A percentile compares a stretch with the other conserved stretches of the same genome.
Evolutionary conservation across 30 jellyfish, hydroid and myxozoan species (phyloP).

Genomic region (Morbakka virulenta): DNA sequence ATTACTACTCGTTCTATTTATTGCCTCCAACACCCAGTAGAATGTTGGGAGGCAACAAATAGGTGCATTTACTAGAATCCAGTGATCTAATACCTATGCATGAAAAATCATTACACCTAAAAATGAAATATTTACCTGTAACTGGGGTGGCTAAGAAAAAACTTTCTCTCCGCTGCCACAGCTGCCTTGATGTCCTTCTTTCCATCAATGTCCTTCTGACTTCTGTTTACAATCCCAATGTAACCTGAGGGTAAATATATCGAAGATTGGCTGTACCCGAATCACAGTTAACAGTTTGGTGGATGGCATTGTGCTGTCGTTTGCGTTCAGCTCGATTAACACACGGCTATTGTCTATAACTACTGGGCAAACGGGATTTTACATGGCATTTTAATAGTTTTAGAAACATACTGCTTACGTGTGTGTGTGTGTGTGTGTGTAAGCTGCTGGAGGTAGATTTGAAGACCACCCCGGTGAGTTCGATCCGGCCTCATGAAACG

Average conservation of each 20-base stretch:
- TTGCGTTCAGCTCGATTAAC: no score
- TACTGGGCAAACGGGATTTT: not conserved
- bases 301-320: no score
- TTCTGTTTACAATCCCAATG: constrained; percentile 91
- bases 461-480: no score
- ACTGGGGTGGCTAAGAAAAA: constrained; percentile 81
- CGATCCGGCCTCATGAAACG: no score
- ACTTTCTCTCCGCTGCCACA: constrained; percentile 91
- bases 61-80: not conserved
- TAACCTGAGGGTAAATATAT: constrained; percentile 66
- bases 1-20: no score
- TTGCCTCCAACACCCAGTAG: no score
- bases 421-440: no score
- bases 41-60: not conserved
- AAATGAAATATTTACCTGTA: constrained; percentile 54
- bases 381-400: not conserved
- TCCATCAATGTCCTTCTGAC: constrained; percentile 95
- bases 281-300: no score
- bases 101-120: not conserved
- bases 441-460: no score
- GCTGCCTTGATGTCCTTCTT: constrained; percentile 95
- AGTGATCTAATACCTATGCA: not conserved
- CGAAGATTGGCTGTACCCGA: no score
- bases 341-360: no score
- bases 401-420: no score